Evolutionary conservation across 1,140 invertebrate genomes (phyloP).

Genomic region (Drosophila erecta): DNA sequence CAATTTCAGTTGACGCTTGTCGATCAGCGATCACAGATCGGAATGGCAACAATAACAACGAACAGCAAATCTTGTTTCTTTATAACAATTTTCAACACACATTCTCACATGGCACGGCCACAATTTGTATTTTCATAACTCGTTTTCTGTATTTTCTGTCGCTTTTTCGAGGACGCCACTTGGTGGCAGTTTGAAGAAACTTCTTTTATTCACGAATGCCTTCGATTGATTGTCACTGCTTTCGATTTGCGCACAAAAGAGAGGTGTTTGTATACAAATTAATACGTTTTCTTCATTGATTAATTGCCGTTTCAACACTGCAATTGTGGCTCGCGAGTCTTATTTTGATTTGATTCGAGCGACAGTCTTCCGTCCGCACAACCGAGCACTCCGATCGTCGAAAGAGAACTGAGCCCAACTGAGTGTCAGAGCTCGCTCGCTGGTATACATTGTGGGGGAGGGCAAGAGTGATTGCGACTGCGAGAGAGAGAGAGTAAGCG

Average conservation of each 20-base stretch:
- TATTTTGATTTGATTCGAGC: constrained; percentile 7
- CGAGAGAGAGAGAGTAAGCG: constrained; percentile 3
- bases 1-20: constrained; percentile 74
- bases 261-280: constrained; percentile 18
- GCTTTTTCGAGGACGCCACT: constrained; percentile 64
- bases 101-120: constrained; percentile 65
- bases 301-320: constrained; percentile 77
- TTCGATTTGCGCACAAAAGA: constrained; percentile 27
- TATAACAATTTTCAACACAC: constrained; percentile 69
- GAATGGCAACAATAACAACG: constrained; percentile 43
- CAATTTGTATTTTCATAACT: constrained; percentile 83
- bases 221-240: constrained; percentile 40
- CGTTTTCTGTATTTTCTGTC: constrained; percentile 56
- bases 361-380: constrained; percentile 35
- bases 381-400: constrained; percentile 64
- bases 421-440: constrained; percentile 6
- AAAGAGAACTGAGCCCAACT: constrained; percentile 30
- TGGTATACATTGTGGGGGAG: constrained; percentile 9
- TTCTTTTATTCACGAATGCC: constrained; percentile 57
- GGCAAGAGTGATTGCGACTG: neutral
- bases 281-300: constrained; percentile 54
- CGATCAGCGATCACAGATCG: constrained; percentile 73
- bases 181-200: constrained; percentile 56
- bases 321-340: constrained; percentile 50
- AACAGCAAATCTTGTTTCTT: constrained; percentile 59